Percentiles rank a stretch among this genome's conserved stretches.
Conservation (phyloP, 1,140 invertebrate genomes). For the Druon quercuslanigerum region DNA sequence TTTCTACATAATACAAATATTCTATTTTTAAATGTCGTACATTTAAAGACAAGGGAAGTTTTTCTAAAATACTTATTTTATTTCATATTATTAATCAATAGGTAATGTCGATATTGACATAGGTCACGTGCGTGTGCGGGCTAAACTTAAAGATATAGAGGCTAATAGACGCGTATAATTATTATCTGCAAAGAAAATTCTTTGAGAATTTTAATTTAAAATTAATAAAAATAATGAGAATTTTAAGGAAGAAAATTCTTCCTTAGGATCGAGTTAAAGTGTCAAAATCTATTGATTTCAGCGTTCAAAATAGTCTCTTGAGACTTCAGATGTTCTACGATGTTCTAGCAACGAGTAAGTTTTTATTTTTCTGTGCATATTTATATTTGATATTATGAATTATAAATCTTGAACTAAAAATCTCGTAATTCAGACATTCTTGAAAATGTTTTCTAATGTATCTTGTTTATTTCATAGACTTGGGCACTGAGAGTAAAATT, state of each 20-base stretch:
- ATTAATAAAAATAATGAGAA: too few species aligned
- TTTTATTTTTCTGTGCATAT: constrained; percentile 54
- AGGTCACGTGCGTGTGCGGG: constrained; percentile 83
- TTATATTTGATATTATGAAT: not conserved
- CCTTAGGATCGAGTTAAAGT: constrained; percentile 95
- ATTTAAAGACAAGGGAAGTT: too few species aligned
- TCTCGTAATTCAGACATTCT: not conserved
- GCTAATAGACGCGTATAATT: constrained; percentile 81
- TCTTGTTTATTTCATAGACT: constrained; percentile 56
- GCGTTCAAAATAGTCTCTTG: constrained; percentile 81
- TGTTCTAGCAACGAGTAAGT: constrained; percentile 76
- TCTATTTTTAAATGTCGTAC: too few species aligned
- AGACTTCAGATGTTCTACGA: constrained; percentile 84
- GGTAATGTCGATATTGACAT: constrained; percentile 57
- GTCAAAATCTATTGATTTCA: constrained; percentile 84
- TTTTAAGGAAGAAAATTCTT: too few species aligned
- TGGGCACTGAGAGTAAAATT: constrained; percentile 79
- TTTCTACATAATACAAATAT: too few species aligned
- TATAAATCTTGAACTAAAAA: not conserved
- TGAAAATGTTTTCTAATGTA: constrained; percentile 32
- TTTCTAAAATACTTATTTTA: constrained; percentile 10
- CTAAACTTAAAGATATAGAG: constrained; percentile 79
- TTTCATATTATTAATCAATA: not conserved
- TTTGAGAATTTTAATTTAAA: too few species aligned
- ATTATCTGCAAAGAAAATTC: constrained; percentile 86